phyloP scores from a whole-genome alignment of 30 jellyfish, hydroid and myxozoan species.

The Mastigias papua region DNA sequence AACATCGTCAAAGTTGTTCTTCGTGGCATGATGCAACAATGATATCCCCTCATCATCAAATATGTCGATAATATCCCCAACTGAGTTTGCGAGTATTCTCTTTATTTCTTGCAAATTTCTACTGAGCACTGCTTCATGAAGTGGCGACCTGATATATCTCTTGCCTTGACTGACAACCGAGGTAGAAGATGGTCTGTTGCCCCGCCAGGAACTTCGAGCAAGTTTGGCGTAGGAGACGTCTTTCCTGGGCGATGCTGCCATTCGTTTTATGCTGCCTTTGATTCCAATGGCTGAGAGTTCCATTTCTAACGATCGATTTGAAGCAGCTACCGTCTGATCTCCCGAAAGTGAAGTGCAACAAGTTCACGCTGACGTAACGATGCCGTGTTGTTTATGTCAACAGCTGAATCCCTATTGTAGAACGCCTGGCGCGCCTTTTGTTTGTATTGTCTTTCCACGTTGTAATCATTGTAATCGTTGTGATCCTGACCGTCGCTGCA shows the following conservation, averaged over 20 bases:
- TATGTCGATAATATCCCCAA: conserved; percentile 6
- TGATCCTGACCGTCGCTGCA: neutral
- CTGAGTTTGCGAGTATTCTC: conserved; percentile 2
- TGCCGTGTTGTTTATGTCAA: neutral
- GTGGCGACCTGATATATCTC: conserved; percentile 25
- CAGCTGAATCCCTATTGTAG: neutral
- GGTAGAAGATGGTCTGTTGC: conserved; percentile 30
- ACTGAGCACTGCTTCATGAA: conserved; percentile 40
- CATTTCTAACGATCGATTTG: neutral
- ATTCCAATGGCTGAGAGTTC: neutral
- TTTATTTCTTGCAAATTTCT: conserved; percentile 33
- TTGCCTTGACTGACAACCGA: conserved; percentile 36
- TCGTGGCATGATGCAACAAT: conserved; percentile 54
- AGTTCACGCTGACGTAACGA: neutral
- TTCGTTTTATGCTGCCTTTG: neutral
- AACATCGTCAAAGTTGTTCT: conserved; percentile 14
- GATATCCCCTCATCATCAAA: conserved; percentile 44
- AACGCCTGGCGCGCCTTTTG: neutral
- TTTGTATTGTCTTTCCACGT: neutral
- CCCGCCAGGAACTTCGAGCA: conserved; percentile 25
- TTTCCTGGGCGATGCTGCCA: neutral
- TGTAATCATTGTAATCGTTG: neutral
- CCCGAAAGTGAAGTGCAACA: neutral
- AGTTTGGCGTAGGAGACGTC: conserved; percentile 24
- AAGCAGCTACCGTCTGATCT: neutral